These are phyloP conservation scores for Sarcophaga rosellei DNA, from an alignment of 2,888 invertebrate genomes.

Conservation along the genomic window DNA sequence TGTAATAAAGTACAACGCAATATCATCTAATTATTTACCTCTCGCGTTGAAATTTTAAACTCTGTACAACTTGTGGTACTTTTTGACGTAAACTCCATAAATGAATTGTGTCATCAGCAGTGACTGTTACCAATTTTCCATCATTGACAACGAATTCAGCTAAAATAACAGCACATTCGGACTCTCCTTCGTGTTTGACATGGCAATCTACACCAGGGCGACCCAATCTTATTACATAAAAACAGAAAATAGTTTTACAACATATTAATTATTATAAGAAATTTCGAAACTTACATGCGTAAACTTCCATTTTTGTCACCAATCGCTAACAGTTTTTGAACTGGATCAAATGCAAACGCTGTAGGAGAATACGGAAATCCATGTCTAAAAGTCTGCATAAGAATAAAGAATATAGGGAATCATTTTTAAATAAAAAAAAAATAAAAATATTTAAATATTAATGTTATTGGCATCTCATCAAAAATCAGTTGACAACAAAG, in stretches of 20 bases:
- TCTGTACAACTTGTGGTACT: constrained; percentile 96
- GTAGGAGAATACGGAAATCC: constrained; percentile 99
- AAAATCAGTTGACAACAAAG: too few relatives aligned
- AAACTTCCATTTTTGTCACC: constrained; percentile 97
- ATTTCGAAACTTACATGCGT: constrained; percentile 90
- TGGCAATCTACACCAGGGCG: constrained; percentile 98
- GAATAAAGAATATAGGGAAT: constrained; percentile 61
- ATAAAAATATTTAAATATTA: too few relatives aligned
- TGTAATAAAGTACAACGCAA: not conserved
- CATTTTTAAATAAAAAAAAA: too few relatives aligned
- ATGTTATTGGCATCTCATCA: too few relatives aligned
- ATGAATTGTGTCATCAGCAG: constrained; percentile 97
- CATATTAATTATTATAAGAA: not conserved
- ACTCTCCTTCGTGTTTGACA: constrained; percentile 90
- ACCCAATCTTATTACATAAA: constrained; percentile 87
- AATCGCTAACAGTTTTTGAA: constrained; percentile 97
- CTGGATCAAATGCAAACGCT: constrained; percentile 98
- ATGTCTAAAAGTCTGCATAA: constrained; percentile 95
- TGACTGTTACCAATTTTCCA: constrained; percentile 96
- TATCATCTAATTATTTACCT: constrained; percentile 83
- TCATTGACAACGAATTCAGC: constrained; percentile 98
- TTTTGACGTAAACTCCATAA: constrained; percentile 99
- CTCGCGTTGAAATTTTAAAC: constrained; percentile 98
- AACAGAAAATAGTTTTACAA: constrained; percentile 10
- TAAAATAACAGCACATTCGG: constrained; percentile 87